Percentiles rank a stretch among this genome's conserved stretches.
Conservation (phyloP, 2,113 vertebrate genomes). For the Syngnathus scovelli region DNA sequence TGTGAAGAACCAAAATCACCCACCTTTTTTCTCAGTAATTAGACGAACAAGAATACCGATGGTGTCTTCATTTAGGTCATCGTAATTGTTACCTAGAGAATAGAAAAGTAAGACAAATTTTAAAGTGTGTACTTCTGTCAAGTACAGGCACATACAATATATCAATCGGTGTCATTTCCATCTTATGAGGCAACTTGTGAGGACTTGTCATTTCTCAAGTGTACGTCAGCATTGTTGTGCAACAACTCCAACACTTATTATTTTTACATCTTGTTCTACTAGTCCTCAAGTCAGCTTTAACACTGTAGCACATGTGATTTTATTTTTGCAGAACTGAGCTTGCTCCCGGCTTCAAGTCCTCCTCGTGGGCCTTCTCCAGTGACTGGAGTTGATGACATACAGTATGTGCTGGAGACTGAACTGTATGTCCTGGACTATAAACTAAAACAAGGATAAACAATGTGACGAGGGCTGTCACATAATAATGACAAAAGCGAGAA, state of each 20-base stretch:
- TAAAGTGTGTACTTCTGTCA: neutral
- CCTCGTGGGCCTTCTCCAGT: conserved; percentile 37
- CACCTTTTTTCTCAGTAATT: conserved; percentile 95
- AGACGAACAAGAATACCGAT: conserved; percentile 89
- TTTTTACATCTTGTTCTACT: neutral
- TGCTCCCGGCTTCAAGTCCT: conserved; percentile 13
- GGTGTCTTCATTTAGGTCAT: conserved; percentile 90
- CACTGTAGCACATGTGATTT: conserved; percentile 21
- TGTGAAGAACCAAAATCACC: conserved; percentile 17
- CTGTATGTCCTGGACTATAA: conserved; percentile 4
- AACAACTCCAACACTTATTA: conserved; percentile 21
- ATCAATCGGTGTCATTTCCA: neutral
- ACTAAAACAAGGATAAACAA: conserved; percentile 14
- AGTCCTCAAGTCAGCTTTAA: conserved; percentile 12
- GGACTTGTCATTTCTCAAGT: conserved; percentile 3
- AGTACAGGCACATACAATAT: neutral
- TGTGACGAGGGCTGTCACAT: conserved; percentile 11
- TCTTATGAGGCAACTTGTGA: neutral
- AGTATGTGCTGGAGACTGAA: conserved; percentile 45
- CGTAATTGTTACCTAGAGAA: conserved; percentile 71
- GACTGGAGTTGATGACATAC: conserved; percentile 24
- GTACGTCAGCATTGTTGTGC: conserved; percentile 15
- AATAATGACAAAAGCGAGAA: conserved; percentile 15
- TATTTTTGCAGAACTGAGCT: conserved; percentile 14
- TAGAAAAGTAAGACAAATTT: neutral